These are phyloP conservation scores for Centropus bengalensis DNA, from an alignment of 2,113 vertebrate genomes.

Conservation along the genomic window DNA sequence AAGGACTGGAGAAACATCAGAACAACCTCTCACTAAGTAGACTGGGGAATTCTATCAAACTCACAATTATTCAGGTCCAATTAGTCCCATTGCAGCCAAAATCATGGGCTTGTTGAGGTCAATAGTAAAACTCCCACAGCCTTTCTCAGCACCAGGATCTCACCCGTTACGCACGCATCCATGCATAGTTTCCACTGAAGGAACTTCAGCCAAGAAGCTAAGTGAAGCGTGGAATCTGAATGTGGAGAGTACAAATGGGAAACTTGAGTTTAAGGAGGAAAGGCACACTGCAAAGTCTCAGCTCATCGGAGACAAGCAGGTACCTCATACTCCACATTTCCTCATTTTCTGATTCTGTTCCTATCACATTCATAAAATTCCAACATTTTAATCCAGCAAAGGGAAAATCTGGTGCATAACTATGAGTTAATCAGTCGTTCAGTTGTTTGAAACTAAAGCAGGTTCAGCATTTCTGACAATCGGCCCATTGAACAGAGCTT, in stretches of 20 bases:
- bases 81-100: background rate
- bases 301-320: background rate
- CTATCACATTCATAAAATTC: background rate
- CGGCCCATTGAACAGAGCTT: background rate
- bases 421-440: background rate
- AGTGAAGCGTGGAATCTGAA: background rate
- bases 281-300: background rate
- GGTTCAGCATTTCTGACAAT: background rate
- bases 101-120: fast-evolving
- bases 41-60: background rate
- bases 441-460: background rate
- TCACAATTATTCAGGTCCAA: background rate
- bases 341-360: background rate
- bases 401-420: background rate
- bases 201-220: conserved; percentile 6
- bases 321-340: background rate
- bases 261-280: background rate
- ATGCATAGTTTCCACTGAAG: background rate
- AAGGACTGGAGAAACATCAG: background rate
- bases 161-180: background rate
- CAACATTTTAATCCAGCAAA: background rate
- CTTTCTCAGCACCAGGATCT: background rate
- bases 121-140: background rate
- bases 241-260: background rate
- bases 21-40: background rate